Base-by-base conservation (phyloP, 2,113 vertebrate genomes). In the Brienomyrus brachyistius region DNA sequence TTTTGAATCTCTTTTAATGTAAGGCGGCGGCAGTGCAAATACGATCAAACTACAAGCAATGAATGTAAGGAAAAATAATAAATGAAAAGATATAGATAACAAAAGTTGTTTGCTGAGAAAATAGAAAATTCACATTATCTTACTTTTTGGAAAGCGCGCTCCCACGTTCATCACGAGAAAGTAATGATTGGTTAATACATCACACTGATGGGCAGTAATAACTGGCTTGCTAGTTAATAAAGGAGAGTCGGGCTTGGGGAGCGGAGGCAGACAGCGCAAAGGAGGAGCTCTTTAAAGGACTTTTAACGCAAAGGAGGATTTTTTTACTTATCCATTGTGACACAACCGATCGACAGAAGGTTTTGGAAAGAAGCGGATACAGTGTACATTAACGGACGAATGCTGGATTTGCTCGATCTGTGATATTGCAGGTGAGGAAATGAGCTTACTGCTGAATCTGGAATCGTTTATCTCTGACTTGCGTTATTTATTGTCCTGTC, bases 191-290 rank as follows among this genome's bases (percentile, higher is more conserved):
- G 43, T 84, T 48, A 84, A 11, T 43, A n/a, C 17, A 84, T 84
- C 82, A 48, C 45, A 23, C 7, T 48, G 82, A 84, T 84, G 43
- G 82, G 82, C 82, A 84, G 82, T 84, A 84, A 84, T 84, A 84
- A 84, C 82, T 84, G 82, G 35, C 45, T 45, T 23, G 82, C 82
- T 84, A 5, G 74, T 84, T 84, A 84, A 7, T 47, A 47, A 11
- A 80, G 35, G 5, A 80, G 74, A 43, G 74, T 40, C 74, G 35
- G 74, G 74, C 35, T 80, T 35, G 74, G 15, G 17, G 74, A 80
- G 17, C 74, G 74, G 74, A 80, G 35, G 15, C 74, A 80, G 35
- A 70, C 62, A 31, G 27, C 9, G 62, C 62, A 70, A 70, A 31
- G n/a, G 62, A 43, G n/a, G 13, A 35, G 13, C 31, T 40, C 13